Evolutionary conservation across 2,113 vertebrate species (phyloP).

Genomic region (Eurypyga helias): DNA sequence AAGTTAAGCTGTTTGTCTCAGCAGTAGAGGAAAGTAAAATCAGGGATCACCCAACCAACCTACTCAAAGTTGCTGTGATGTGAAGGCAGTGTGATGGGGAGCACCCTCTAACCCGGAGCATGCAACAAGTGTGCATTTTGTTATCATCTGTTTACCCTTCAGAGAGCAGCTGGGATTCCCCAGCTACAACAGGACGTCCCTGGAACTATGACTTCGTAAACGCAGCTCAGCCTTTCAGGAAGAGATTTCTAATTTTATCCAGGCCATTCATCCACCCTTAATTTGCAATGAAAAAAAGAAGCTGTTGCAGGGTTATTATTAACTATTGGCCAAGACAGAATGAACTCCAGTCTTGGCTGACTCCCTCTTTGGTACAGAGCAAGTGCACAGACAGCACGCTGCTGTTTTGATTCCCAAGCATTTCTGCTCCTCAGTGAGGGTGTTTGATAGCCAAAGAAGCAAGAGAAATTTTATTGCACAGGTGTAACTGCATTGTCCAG

Average conservation of each 20-base stretch:
- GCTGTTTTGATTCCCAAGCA: not conserved
- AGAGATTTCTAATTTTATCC: constrained; percentile 56
- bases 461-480: not conserved
- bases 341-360: constrained; percentile 52
- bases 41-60: not conserved
- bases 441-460: not conserved
- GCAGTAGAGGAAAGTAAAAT: not conserved
- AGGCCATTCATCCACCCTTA: constrained; percentile 32
- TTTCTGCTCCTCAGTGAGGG: not conserved
- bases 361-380: not conserved
- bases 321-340: constrained; percentile 50
- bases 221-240: constrained; percentile 33
- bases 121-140: not conserved
- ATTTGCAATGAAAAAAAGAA: not conserved
- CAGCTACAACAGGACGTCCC: not conserved
- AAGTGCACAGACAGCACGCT: constrained; percentile 6
- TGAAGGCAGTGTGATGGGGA: not conserved
- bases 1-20: not conserved
- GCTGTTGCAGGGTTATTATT: constrained; percentile 47
- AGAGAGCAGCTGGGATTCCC: not conserved
- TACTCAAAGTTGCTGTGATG: not conserved
- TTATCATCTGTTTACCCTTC: not conserved
- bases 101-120: not conserved
- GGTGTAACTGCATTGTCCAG: not conserved
- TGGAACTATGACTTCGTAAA: constrained; percentile 6